Percentiles rank a stretch among this genome's conserved stretches.
Conservation (phyloP, 1,140 invertebrate species). For the Conus betulinus region DNA sequence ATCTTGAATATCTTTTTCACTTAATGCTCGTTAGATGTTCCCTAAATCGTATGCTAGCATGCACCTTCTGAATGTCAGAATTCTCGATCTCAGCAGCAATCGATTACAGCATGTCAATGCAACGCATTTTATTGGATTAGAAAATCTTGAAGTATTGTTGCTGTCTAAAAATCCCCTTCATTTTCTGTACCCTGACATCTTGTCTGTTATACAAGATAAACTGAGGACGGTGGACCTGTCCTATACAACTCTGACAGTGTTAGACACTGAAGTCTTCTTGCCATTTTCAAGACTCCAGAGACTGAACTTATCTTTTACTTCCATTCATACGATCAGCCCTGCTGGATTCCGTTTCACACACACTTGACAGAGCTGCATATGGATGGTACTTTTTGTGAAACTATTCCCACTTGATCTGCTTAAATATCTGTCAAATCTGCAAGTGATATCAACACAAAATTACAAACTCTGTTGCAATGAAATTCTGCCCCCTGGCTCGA, state of each 20-base stretch:
- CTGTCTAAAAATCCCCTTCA: neutral
- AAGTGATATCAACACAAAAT: too few relatives aligned
- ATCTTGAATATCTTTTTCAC: neutral
- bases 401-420: too few relatives aligned
- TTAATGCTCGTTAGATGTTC: neutral
- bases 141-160: neutral
- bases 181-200: neutral
- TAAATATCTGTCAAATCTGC: too few relatives aligned
- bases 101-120: neutral
- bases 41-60: neutral
- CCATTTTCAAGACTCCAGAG: neutral
- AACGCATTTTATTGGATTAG: neutral
- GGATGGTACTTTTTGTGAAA: neutral
- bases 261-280: neutral
- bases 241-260: neutral
- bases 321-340: neutral
- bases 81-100: conserved; percentile 3
- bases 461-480: too few relatives aligned
- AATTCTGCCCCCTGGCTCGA: too few relatives aligned
- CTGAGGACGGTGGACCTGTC: neutral
- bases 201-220: too few relatives aligned
- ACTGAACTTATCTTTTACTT: neutral
- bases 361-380: neutral
- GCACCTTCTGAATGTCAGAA: neutral
- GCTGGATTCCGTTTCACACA: too few relatives aligned